Conservation (phyloP, 2,888 invertebrate species). For the Lumbricus terrestris region DNA sequence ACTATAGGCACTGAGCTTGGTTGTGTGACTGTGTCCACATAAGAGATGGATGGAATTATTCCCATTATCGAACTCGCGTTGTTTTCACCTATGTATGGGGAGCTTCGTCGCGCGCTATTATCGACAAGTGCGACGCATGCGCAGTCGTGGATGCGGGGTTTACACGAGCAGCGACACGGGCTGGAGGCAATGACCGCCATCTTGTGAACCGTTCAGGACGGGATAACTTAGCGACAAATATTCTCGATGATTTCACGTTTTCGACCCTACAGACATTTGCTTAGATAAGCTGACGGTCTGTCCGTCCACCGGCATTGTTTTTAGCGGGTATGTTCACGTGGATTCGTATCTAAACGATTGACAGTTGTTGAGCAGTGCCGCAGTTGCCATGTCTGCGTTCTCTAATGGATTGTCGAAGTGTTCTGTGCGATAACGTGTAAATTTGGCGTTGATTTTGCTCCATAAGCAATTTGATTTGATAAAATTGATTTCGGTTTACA, state of each 20-base stretch:
- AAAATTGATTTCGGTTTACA: not conserved
- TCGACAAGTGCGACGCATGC: conserved; percentile 8
- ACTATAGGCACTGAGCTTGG: too few relatives aligned
- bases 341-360: not conserved
- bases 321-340: not conserved
- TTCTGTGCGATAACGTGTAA: not conserved
- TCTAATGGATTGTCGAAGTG: not conserved
- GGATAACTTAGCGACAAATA: not conserved
- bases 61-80: not conserved
- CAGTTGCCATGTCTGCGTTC: not conserved
- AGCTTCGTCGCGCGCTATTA: not conserved
- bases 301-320: not conserved
- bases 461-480: not conserved
- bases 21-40: too few relatives aligned
- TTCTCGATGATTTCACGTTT: not conserved
- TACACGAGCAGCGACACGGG: not conserved
- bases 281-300: not conserved
- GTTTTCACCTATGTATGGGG: not conserved
- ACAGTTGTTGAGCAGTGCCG: not conserved
- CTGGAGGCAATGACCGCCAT: conserved; percentile 5
- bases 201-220: conserved; percentile 6
- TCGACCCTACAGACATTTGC: not conserved
- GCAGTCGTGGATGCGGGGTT: conserved; percentile 10
- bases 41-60: too few relatives aligned
- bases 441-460: not conserved